phyloP scores from a whole-genome alignment of 2,888 invertebrate genomes.

The Drosophila aldrichi region DNA sequence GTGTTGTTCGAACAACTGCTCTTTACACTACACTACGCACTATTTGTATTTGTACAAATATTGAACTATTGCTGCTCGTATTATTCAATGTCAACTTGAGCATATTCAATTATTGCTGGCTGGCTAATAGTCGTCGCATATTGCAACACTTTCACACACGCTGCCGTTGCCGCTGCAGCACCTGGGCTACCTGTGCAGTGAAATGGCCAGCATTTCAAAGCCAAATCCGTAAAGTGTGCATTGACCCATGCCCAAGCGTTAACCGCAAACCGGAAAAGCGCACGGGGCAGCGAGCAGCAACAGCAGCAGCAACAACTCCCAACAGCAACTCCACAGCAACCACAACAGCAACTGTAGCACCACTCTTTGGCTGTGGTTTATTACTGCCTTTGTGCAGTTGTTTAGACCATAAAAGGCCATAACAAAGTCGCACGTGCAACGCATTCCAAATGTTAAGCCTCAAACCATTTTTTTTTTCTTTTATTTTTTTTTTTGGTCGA shows the following conservation, averaged over 20 bases:
- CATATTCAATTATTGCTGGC: slow-evolving; percentile 44
- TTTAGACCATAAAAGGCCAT: slow-evolving; percentile 57
- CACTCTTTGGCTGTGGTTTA: slow-evolving; percentile 26
- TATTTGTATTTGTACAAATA: slow-evolving; percentile 38
- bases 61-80: slow-evolving; percentile 38
- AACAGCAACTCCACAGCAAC: slow-evolving; percentile 18
- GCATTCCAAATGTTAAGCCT: slow-evolving; percentile 38
- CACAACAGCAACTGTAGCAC: slow-evolving; percentile 42
- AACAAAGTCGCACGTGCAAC: slow-evolving; percentile 48
- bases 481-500: slow-evolving; percentile 22
- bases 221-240: slow-evolving; percentile 79
- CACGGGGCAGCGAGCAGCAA: slow-evolving; percentile 29
- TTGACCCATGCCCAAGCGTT: slow-evolving; percentile 68
- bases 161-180: slow-evolving; percentile 5
- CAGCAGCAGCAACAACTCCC: slow-evolving; percentile 13
- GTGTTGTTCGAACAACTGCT: slow-evolving; percentile 18
- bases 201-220: slow-evolving; percentile 63
- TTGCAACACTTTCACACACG: slow-evolving; percentile 78
- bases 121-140: slow-evolving; percentile 44
- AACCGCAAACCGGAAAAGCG: slow-evolving; percentile 75
- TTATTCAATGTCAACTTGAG: slow-evolving; percentile 71
- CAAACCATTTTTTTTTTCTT: slow-evolving; percentile 21
- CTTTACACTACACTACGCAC: slow-evolving; percentile 18
- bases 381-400: slow-evolving; percentile 48
- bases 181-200: slow-evolving; percentile 42